Evolutionary conservation across 2,888 invertebrate species (phyloP).

Genomic region (Cabera pusaria): DNA sequence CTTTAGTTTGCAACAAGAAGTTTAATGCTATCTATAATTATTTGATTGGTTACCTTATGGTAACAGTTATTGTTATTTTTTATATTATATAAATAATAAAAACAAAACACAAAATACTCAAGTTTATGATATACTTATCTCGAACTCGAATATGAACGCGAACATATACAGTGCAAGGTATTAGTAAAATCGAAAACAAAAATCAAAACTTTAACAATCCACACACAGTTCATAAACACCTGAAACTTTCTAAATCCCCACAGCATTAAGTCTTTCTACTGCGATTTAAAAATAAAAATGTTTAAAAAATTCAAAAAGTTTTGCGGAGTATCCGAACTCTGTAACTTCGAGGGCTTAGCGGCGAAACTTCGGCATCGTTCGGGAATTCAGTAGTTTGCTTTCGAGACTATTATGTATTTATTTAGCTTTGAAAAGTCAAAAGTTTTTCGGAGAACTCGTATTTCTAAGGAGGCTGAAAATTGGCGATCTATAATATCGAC

Average conservation of each 20-base stretch:
- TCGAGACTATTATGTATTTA: conserved; percentile 42
- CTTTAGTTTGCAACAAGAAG: too few relatives aligned
- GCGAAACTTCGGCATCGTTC: conserved; percentile 47
- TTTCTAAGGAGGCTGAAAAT: too few relatives aligned
- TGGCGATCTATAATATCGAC: too few relatives aligned
- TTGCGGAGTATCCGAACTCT: conserved; percentile 47
- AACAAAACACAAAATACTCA: too few relatives aligned
- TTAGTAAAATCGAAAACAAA: too few relatives aligned
- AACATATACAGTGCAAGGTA: too few relatives aligned
- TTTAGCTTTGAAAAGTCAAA: not conserved
- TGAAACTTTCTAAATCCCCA: conserved; percentile 42
- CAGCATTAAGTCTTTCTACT: conserved; percentile 39
- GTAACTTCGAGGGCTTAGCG: conserved; percentile 55
- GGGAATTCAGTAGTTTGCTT: conserved; percentile 57
- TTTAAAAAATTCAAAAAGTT: conserved; percentile 62
- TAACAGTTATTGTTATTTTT: too few relatives aligned
- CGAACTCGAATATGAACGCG: too few relatives aligned
- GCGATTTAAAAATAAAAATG: conserved; percentile 63
- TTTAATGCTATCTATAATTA: too few relatives aligned
- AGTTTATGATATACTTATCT: too few relatives aligned
- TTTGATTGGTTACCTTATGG: too few relatives aligned
- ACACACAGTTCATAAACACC: not conserved
- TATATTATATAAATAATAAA: too few relatives aligned
- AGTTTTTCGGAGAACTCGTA: not conserved
- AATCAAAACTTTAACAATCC: conserved; percentile 12